A percentile compares a stretch with the other conserved stretches of the same genome.
Evolutionary conservation across 2,113 vertebrate genomes (phyloP).

Genomic region (Callospermophilus lateralis): DNA sequence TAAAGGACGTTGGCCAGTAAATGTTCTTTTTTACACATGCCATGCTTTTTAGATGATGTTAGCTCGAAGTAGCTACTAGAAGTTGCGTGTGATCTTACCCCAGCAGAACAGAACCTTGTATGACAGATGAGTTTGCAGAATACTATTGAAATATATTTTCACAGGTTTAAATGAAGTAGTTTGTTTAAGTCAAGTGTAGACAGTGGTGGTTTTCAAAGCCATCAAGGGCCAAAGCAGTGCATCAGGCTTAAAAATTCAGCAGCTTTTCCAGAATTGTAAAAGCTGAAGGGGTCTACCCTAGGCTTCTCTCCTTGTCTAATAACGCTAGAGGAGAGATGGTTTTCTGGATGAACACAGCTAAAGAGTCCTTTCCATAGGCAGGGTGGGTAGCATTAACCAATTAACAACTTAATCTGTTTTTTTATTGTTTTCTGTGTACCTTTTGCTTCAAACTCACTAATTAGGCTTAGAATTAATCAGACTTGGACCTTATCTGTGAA

Average conservation of each 20-base stretch:
- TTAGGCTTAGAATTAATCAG: background rate
- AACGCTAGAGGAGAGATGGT: background rate
- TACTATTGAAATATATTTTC: background rate
- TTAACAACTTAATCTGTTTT: background rate
- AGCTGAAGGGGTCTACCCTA: background rate
- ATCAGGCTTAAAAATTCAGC: background rate
- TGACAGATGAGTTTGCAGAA: background rate
- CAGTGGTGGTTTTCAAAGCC: background rate
- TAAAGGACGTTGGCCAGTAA: background rate
- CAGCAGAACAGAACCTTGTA: background rate
- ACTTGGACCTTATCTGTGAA: background rate
- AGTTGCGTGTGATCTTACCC: background rate
- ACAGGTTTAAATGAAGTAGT: background rate
- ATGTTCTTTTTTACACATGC: background rate
- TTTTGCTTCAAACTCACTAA: background rate
- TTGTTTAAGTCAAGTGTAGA: background rate
- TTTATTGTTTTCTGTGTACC: background rate
- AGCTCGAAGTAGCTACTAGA: background rate
- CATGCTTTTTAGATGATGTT: background rate
- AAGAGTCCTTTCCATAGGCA: background rate
- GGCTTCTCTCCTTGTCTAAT: background rate
- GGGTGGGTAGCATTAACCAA: background rate
- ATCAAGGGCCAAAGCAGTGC: background rate
- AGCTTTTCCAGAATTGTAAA: background rate
- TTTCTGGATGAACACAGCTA: background rate